phyloP scores from a whole-genome alignment of 2,888 invertebrate species.

The Schizotus pectinicornis region DNA sequence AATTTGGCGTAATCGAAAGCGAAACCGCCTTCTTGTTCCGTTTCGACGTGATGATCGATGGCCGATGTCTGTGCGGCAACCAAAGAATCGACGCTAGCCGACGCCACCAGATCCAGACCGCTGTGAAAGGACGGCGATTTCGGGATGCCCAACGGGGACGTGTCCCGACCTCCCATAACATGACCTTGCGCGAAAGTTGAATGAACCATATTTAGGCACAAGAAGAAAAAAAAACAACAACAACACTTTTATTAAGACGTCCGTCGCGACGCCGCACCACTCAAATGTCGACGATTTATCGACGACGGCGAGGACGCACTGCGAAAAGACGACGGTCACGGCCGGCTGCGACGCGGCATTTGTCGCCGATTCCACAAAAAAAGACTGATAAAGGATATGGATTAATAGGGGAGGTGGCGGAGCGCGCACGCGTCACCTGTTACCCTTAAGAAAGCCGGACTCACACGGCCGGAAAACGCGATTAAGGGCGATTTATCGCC shows the following conservation, averaged over 20 bases:
- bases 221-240: too few relatives aligned
- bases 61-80: conserved; percentile 37
- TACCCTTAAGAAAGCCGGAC: conserved; percentile 29
- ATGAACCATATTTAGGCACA: conserved; percentile 52
- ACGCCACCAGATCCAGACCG: conserved; percentile 80
- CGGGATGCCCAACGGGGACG: conserved; percentile 76
- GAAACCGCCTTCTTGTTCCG: background rate
- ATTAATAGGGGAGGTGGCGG: conserved; percentile 34
- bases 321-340: conserved; percentile 6
- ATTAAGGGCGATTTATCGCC: background rate
- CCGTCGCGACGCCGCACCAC: background rate
- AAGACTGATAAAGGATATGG: conserved; percentile 35
- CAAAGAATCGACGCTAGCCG: conserved; percentile 60
- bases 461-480: conserved; percentile 10
- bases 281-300: background rate
- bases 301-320: conserved; percentile 10
- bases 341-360: conserved; percentile 1
- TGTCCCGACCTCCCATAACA: conserved; percentile 55
- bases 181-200: conserved; percentile 57
- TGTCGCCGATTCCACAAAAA: background rate
- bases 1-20: too few relatives aligned
- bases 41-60: conserved; percentile 11
- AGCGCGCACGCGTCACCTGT: conserved; percentile 35
- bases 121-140: conserved; percentile 90
- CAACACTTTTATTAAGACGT: too few relatives aligned